phyloP scores from a whole-genome alignment of 1,140 invertebrate species.

The Archivesica marissinica region DNA sequence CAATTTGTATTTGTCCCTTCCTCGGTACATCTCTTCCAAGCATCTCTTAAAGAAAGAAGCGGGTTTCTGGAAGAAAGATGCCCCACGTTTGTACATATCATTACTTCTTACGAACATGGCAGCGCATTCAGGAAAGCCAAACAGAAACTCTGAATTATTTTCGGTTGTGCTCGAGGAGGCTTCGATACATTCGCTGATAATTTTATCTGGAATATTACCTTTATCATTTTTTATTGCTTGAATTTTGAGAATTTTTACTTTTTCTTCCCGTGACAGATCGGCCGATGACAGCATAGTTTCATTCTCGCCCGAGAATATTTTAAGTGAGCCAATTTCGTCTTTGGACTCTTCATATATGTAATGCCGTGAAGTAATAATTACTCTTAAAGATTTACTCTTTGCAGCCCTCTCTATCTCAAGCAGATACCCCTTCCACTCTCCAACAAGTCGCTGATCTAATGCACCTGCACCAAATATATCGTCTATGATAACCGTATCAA shows the following conservation, averaged over 20 bases:
- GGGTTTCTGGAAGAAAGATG: constrained; percentile 15
- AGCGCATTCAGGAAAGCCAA: constrained; percentile 46
- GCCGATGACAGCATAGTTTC: neutral
- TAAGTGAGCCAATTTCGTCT: neutral
- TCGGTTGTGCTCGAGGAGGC: neutral
- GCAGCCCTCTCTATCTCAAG: neutral
- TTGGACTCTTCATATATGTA: constrained; percentile 21
- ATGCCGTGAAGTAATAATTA: constrained; percentile 23
- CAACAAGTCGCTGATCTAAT: neutral
- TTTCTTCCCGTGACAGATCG: constrained; percentile 13
- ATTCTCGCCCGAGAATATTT: constrained; percentile 25
- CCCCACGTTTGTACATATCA: neutral
- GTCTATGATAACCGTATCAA: constrained; percentile 36
- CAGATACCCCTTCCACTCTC: constrained; percentile 11
- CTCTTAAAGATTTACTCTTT: neutral
- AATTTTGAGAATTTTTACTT: neutral
- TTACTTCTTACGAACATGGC: constrained; percentile 21
- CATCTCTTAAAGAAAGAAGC: constrained; percentile 7
- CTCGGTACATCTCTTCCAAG: neutral
- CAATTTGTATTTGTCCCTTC: neutral
- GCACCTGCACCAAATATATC: constrained; percentile 30
- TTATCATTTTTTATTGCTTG: constrained; percentile 7
- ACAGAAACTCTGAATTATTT: neutral
- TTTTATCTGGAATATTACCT: neutral
- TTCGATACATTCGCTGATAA: neutral